These are phyloP conservation scores for Danio rerio DNA, from an alignment of 2,113 vertebrate genomes.

Conservation along the genomic window GRCz12tu NC_133182.1:26940001-26940500, in stretches of 20 bases:
- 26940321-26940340: slow-evolving; percentile 34
- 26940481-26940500: neutral
- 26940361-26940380: slow-evolving; percentile 12
- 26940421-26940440: neutral
- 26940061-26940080: neutral
- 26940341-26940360: slow-evolving; percentile 32
- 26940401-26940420: neutral
- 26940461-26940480: neutral
- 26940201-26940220: slow-evolving; percentile 27
- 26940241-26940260: slow-evolving; percentile 9
- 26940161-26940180: slow-evolving; percentile 31
- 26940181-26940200: slow-evolving; percentile 23
- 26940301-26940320: slow-evolving; percentile 29
- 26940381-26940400: neutral
- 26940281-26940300: slow-evolving; percentile 45
- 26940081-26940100: neutral
- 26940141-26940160: slow-evolving; percentile 15
- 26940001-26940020: neutral
- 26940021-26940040: neutral
- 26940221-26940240: slow-evolving; percentile 10
- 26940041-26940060: neutral
- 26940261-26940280: slow-evolving; percentile 37
- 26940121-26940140: neutral
- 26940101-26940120: neutral
- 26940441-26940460: neutral